phyloP scores from a whole-genome alignment of 2,888 invertebrate genomes.

The Caenorhabditis macrosperma region DNA sequence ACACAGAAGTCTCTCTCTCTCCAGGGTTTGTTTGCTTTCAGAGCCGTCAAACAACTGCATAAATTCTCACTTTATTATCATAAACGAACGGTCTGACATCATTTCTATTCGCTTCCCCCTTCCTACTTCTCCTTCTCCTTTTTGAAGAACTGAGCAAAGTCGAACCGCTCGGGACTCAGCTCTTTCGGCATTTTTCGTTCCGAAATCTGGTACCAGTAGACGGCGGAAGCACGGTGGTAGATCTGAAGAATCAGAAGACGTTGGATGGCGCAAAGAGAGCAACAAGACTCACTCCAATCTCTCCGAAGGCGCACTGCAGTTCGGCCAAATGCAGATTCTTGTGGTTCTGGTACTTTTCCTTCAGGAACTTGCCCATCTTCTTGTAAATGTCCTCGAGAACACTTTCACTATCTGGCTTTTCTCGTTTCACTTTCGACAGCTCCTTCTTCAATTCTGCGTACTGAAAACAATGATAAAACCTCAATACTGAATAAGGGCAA shows the following conservation, averaged over 20 bases:
- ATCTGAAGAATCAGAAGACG: constrained; percentile 15
- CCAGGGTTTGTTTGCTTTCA: no score
- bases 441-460: constrained; percentile 44
- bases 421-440: constrained; percentile 20
- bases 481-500: no score
- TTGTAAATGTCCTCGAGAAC: constrained; percentile 5
- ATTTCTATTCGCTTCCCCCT: neutral
- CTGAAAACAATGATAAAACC: constrained; percentile 26
- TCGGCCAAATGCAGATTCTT: constrained; percentile 35
- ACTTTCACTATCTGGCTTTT: constrained; percentile 14
- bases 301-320: constrained; percentile 27
- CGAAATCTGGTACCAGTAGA: constrained; percentile 26
- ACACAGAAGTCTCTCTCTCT: no score
- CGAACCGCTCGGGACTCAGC: constrained; percentile 12
- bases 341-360: constrained; percentile 23
- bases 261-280: no score
- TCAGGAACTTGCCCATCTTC: constrained; percentile 10
- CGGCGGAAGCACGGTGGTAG: constrained; percentile 9
- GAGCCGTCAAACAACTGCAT: no score
- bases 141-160: constrained; percentile 21
- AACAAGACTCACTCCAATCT: constrained; percentile 21
- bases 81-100: constrained; percentile 1
- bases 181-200: constrained; percentile 17
- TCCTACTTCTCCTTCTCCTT: neutral
- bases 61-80: constrained; percentile 32